Evolutionary conservation across 2,113 vertebrate genomes (phyloP), one percentile per base, ranked within the genome.

Genomic region (Oncorhynchus clarkii): DNA sequence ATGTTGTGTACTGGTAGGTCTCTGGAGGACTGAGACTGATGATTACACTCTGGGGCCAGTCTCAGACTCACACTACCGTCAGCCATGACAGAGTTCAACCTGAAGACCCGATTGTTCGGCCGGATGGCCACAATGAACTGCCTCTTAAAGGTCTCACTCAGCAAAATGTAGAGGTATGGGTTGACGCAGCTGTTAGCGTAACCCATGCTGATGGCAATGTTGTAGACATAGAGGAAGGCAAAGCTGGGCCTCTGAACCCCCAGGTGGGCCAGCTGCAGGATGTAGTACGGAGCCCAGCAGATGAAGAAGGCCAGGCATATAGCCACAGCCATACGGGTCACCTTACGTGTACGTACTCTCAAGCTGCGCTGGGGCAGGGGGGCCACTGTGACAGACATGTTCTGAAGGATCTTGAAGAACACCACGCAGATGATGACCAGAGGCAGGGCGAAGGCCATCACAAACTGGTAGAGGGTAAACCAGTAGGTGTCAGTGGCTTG

Each of bases 401-500:
- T 94, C 82, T 94, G 94, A 14, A 96, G 94, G 81, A 96, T 96
- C 87, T 94, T 95, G 62, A 94, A 95, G 78, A 95, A 96, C 18
- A 93, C 93, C 57, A 92, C 74, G 1, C 95, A 95, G 85, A 95
- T 96, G 65, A 96, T 85, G 34, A 80, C 57, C 65, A 96, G 13
- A 0, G 95, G 95, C 71, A 95, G 82, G 0, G 94, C 95, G 12
- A 96, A 96, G 1, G 94, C 94, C 78, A 96, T 82, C 85, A 94
- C 89, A 87, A 96, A 96, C 88, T 95, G 95, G 62, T 96, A 96
- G 70, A 96, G 93, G 0, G 95, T 96, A 83, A 95, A 96, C 95
- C 95, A 96, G 81, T 94, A 96, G 54, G 91, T 93, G 80, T 93
- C 87, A 0, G 87, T 93, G 81, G 92, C 86, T 0, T 93, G 93